phyloP scores from a whole-genome alignment of 2,888 invertebrate genomes.

The Napeogenes inachia region DNA sequence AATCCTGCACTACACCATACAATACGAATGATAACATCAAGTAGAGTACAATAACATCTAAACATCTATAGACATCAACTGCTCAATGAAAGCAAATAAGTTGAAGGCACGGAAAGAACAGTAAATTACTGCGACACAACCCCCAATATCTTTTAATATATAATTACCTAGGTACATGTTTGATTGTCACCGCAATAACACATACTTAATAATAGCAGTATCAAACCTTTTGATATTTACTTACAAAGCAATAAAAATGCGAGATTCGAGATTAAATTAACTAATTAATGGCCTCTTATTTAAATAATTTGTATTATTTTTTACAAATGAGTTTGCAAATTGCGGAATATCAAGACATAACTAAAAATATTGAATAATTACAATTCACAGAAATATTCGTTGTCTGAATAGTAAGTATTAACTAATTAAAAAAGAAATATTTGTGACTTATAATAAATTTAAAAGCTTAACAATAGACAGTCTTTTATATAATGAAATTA shows the following conservation, averaged over 20 bases:
- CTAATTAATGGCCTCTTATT: constrained; percentile 10
- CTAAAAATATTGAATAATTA: constrained; percentile 23
- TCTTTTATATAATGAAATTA: constrained; percentile 68
- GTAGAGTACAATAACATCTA: constrained; percentile 43
- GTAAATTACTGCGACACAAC: constrained; percentile 59
- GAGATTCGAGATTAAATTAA: constrained; percentile 24
- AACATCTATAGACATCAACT: constrained; percentile 48
- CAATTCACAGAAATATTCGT: constrained; percentile 68
- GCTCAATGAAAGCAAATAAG: constrained; percentile 53
- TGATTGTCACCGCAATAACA: constrained; percentile 36
- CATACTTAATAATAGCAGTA: constrained; percentile 16
- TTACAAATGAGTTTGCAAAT: constrained; percentile 14
- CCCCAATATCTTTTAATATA: constrained; percentile 42
- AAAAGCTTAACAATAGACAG: constrained; percentile 74
- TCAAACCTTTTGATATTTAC: neutral
- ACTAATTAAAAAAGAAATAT: constrained; percentile 63
- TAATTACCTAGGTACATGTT: constrained; percentile 22
- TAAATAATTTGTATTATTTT: constrained; percentile 3
- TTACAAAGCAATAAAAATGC: constrained; percentile 6
- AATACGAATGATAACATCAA: constrained; percentile 35
- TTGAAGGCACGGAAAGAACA: constrained; percentile 66
- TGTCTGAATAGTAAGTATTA: constrained; percentile 62
- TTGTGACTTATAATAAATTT: constrained; percentile 74
- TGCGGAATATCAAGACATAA: constrained; percentile 22
- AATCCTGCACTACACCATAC: constrained; percentile 28